These are phyloP conservation scores for Mamestra brassicae DNA, from an alignment of 2,888 invertebrate genomes.

Conservation along the genomic window DNA sequence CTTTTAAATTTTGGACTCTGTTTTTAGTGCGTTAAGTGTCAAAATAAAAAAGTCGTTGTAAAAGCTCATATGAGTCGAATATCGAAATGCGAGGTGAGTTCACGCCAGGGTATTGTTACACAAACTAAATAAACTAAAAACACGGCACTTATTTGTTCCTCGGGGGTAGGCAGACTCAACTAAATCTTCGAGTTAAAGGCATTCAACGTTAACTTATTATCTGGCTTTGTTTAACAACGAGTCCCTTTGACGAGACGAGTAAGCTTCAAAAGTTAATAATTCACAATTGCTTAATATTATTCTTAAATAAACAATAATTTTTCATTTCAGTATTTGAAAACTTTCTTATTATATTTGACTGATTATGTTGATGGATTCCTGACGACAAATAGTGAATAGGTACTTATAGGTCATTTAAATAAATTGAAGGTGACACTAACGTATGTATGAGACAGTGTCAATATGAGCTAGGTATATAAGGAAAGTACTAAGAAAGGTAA, in stretches of 20 bases:
- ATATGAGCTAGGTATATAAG: neutral
- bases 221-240: slow-evolving; percentile 53
- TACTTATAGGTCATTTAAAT: neutral
- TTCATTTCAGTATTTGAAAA: slow-evolving; percentile 1
- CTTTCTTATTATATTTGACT: neutral
- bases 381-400: neutral
- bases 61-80: slow-evolving; percentile 68
- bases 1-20: slow-evolving; percentile 72
- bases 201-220: slow-evolving; percentile 64
- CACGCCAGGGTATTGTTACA: slow-evolving; percentile 81
- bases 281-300: slow-evolving; percentile 33
- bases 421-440: neutral
- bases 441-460: neutral
- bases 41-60: slow-evolving; percentile 60
- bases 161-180: slow-evolving; percentile 75
- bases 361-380: neutral
- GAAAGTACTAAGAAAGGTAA: neutral
- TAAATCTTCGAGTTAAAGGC: slow-evolving; percentile 66
- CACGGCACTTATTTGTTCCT: slow-evolving; percentile 80
- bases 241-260: slow-evolving; percentile 45
- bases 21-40: slow-evolving; percentile 69
- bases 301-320: slow-evolving; percentile 36
- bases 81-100: slow-evolving; percentile 76
- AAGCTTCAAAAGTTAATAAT: slow-evolving; percentile 47
- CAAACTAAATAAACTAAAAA: slow-evolving; percentile 82